These are phyloP conservation scores for Varroa destructor DNA, from an alignment of 1,140 invertebrate species.

Conservation along the genomic window DNA sequence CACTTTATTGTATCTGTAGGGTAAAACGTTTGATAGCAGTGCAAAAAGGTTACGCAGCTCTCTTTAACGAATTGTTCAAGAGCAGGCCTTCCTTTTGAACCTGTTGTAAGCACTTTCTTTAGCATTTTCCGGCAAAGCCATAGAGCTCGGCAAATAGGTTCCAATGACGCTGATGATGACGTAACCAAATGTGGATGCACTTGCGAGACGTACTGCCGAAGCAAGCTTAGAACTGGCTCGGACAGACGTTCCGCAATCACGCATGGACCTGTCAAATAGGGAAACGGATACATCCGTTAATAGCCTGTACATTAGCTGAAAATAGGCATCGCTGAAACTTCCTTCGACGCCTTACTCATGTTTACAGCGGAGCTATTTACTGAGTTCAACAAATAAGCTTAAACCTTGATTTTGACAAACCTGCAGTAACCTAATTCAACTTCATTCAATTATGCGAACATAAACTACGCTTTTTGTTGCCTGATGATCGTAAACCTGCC, in stretches of 20 bases:
- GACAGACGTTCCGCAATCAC: slow-evolving; percentile 13
- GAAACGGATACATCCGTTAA: not conserved
- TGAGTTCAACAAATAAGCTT: too few species aligned
- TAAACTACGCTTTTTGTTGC: too few species aligned
- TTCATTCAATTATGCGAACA: too few species aligned
- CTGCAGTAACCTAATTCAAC: too few species aligned
- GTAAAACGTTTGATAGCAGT: slow-evolving; percentile 89
- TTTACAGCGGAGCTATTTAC: too few species aligned
- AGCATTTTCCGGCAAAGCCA: slow-evolving; percentile 7
- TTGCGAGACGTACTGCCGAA: slow-evolving; percentile 17
- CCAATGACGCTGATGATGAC: not conserved
- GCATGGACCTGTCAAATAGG: slow-evolving; percentile 6
- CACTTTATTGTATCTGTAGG: slow-evolving; percentile 82
- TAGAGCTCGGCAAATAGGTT: not conserved
- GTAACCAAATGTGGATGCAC: not conserved
- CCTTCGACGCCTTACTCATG: too few species aligned
- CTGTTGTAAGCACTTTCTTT: slow-evolving; percentile 10
- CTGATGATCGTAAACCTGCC: not conserved
- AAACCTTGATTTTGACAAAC: too few species aligned
- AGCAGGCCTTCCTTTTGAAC: not conserved
- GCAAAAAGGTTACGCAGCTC: slow-evolving; percentile 73
- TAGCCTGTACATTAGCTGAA: not conserved
- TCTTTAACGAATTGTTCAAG: slow-evolving; percentile 55
- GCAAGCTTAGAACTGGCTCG: not conserved
- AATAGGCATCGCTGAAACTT: not conserved